Percentiles rank a stretch among this genome's conserved stretches.
phyloP scores from a whole-genome alignment of 2,888 invertebrate genomes.

The Clunio marinus region DNA sequence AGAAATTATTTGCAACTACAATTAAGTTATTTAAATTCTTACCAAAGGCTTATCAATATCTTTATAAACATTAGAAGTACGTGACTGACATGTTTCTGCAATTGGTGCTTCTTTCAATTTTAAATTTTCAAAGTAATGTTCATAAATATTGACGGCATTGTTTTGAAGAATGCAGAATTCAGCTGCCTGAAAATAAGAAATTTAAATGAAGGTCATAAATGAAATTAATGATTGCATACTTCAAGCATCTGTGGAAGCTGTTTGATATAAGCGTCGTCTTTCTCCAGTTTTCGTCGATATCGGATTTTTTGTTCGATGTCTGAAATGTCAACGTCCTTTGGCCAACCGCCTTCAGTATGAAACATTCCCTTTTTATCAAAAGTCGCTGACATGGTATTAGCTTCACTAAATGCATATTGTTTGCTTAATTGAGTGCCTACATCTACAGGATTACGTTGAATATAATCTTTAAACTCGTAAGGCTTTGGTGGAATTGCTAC shows the following conservation, averaged over 20 bases:
- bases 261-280: constrained; percentile 79
- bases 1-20: constrained; percentile 47
- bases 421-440: constrained; percentile 61
- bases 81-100: constrained; percentile 66
- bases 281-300: constrained; percentile 88
- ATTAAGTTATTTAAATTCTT: neutral
- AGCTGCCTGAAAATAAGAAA: constrained; percentile 60
- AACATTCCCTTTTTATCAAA: constrained; percentile 66
- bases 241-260: constrained; percentile 53
- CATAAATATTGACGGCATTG: constrained; percentile 89
- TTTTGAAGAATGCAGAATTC: constrained; percentile 89
- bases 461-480: constrained; percentile 54
- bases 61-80: constrained; percentile 82
- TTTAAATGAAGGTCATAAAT: neutral
- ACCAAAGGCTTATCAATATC: constrained; percentile 50
- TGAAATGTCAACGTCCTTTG: constrained; percentile 82
- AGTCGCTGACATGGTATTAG: constrained; percentile 50
- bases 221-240: neutral
- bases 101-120: constrained; percentile 67
- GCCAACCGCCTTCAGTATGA: constrained; percentile 95
- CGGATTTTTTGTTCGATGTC: constrained; percentile 63
- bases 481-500: constrained; percentile 63
- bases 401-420: constrained; percentile 49
- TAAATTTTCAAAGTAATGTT: constrained; percentile 77
- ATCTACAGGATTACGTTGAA: constrained; percentile 61